phyloP scores from a whole-genome alignment of 2,888 invertebrate species.

The Sylvicola cinctus region DNA sequence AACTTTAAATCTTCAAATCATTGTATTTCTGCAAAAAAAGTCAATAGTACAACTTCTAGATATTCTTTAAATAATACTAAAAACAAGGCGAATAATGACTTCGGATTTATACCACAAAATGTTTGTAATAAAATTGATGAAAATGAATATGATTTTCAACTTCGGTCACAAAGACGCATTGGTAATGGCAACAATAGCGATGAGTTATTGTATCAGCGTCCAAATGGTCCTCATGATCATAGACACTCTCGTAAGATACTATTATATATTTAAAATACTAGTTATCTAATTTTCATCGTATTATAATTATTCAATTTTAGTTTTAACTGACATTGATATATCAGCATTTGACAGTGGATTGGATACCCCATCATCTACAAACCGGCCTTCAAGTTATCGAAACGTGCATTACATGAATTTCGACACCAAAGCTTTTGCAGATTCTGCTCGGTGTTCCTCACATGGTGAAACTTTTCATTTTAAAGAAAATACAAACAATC shows the following conservation, averaged over 20 bases:
- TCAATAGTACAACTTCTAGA: constrained; percentile 8
- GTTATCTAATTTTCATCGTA: too few relatives aligned
- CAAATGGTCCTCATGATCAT: constrained; percentile 23
- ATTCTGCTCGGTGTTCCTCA: too few relatives aligned
- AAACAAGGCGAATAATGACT: background rate
- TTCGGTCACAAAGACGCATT: constrained; percentile 14
- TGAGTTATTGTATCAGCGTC: constrained; percentile 24
- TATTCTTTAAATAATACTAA: background rate
- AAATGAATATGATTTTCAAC: constrained; percentile 22
- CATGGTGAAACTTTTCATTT: constrained; percentile 22
- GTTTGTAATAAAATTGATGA: constrained; percentile 23
- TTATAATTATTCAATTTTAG: too few relatives aligned
- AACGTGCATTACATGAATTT: constrained; percentile 14
- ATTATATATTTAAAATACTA: constrained; percentile 1
- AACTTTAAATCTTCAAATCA: constrained; percentile 24
- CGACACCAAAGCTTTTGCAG: constrained; percentile 10
- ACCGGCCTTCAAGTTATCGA: constrained; percentile 24
- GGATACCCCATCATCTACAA: constrained; percentile 27
- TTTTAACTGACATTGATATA: constrained; percentile 36
- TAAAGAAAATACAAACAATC: constrained; percentile 4
- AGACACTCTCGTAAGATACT: constrained; percentile 19
- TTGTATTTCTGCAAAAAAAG: constrained; percentile 15
- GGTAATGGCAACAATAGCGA: constrained; percentile 12
- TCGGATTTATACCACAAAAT: constrained; percentile 13
- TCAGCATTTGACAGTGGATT: constrained; percentile 27